These are phyloP conservation scores for Zoanthus sansibaricus DNA, from an alignment of 92 coral and sea anemone genomes.

Conservation along the genomic window DNA sequence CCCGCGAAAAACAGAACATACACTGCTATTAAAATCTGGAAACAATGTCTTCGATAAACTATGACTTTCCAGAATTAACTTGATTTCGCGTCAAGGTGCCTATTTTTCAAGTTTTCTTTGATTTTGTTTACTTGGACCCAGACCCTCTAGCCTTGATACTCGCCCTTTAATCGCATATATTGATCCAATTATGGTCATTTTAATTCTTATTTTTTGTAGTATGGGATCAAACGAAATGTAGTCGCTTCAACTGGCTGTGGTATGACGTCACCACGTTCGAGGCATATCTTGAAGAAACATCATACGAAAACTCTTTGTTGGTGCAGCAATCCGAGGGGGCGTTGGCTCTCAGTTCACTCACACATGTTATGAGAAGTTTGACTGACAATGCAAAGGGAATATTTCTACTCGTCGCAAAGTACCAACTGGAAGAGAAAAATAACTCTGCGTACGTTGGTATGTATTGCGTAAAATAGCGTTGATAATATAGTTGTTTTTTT, in stretches of 20 bases:
- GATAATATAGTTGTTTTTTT: not conserved
- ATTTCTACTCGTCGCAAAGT: conserved; percentile 81
- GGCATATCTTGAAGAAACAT: conserved; percentile 92
- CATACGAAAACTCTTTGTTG: conserved; percentile 93
- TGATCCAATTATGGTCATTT: no score
- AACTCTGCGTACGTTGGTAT: conserved; percentile 85
- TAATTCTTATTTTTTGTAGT: conserved; percentile 53
- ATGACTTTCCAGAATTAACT: no score
- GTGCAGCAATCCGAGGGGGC: conserved; percentile 97
- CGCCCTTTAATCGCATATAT: no score
- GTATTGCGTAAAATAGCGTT: not conserved
- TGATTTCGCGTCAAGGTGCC: no score
- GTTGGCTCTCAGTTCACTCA: conserved; percentile 90
- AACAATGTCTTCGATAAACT: no score
- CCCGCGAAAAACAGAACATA: no score
- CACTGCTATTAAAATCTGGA: no score
- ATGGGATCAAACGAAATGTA: conserved; percentile 93
- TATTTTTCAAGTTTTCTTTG: no score
- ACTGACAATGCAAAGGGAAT: conserved; percentile 91
- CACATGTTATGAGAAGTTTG: conserved; percentile 94
- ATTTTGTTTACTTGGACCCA: no score
- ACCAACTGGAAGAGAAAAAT: conserved; percentile 90
- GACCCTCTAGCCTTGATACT: no score
- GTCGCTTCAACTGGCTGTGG: conserved; percentile 98
- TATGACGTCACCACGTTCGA: conserved; percentile 98